Conservation (phyloP, 1,140 invertebrate species). For the Aethina tumida region DNA sequence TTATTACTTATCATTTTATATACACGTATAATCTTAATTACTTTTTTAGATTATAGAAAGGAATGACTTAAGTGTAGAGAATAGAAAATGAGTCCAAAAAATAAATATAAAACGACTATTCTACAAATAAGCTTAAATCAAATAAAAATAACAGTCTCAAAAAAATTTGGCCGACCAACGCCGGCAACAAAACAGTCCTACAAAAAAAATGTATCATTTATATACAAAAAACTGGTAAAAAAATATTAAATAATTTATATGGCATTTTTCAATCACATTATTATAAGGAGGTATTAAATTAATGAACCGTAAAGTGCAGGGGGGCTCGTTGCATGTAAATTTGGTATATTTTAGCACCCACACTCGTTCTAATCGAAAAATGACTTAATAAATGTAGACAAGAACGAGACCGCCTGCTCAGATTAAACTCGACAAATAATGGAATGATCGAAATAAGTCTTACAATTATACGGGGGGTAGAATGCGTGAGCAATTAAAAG, state of each 20-base stretch:
- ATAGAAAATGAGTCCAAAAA: slow-evolving; percentile 14
- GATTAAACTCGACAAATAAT: no score
- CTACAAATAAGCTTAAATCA: not conserved
- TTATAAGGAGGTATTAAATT: not conserved
- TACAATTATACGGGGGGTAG: no score
- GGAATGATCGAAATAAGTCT: no score
- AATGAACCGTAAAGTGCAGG: no score
- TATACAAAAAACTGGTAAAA: slow-evolving; percentile 1
- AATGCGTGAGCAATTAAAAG: no score
- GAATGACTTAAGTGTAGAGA: slow-evolving; percentile 16
- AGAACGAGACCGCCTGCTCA: no score
- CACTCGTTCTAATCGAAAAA: no score
- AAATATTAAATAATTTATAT: not conserved
- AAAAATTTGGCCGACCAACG: slow-evolving; percentile 2
- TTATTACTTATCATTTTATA: slow-evolving; percentile 12
- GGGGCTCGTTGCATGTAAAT: no score
- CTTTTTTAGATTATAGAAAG: slow-evolving; percentile 12
- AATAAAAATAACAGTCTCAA: slow-evolving; percentile 17
- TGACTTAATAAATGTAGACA: no score
- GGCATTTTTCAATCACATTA: not conserved
- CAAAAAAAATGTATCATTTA: slow-evolving; percentile 2
- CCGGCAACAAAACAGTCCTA: not conserved
- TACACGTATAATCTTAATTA: slow-evolving; percentile 12
- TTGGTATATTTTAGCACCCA: no score
- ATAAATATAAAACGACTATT: slow-evolving; percentile 17